Evolutionary conservation across 2,888 invertebrate genomes (phyloP), one percentile per base, ranked within the genome.

Genomic region (Drosophila tripunctata): DNA sequence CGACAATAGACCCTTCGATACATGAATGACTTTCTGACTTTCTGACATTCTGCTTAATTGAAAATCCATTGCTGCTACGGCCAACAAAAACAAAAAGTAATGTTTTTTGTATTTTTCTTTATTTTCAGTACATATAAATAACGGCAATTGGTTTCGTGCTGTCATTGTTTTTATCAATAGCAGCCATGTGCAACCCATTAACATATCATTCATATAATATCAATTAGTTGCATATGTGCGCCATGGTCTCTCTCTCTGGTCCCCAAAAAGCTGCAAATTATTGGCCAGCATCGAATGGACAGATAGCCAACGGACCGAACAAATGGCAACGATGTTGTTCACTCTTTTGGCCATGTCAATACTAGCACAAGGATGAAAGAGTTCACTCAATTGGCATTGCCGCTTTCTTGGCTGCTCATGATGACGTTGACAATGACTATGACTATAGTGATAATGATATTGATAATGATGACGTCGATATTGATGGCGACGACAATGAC

Each of bases 161-260:
- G 54, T 71, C 57, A 55, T 65, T 75, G 60, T 54, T 65, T 51
- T 52, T 54, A 58, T 54, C 57, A 41, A n/a, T n/a, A n/a, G n/a
- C 10, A 17, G 35, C 57, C 80, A 67, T 83, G 61, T 64, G 62
- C 56, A 48, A 58, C 47, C 74, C 67, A 68, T 81, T 78, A 84
- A 77, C 87, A 84, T 83, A 86, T 79, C 74, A 86, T 82, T 76
- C 79, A 87, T 82, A 83, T 82, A 85, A 87, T 76, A 83, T 87
- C 80, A 87, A 83, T 83, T 87, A 83, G 86, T 71, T 79, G 69
- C 79, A 87, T 79, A 71, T 85, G 88, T 65, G 68, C 50, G 27
- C 43, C 62, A 35, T 36, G 30, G 43, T 24, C 60, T 35, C n/a
- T n/a, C n/a, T n/a, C n/a, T n/a, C n/a, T n/a, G n/a, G n/a, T 43